A percentile compares a stretch with the other conserved stretches of the same genome.
Evolutionary conservation across 2,113 vertebrate species (phyloP).

Genomic region (Elanoides forficatus): DNA sequence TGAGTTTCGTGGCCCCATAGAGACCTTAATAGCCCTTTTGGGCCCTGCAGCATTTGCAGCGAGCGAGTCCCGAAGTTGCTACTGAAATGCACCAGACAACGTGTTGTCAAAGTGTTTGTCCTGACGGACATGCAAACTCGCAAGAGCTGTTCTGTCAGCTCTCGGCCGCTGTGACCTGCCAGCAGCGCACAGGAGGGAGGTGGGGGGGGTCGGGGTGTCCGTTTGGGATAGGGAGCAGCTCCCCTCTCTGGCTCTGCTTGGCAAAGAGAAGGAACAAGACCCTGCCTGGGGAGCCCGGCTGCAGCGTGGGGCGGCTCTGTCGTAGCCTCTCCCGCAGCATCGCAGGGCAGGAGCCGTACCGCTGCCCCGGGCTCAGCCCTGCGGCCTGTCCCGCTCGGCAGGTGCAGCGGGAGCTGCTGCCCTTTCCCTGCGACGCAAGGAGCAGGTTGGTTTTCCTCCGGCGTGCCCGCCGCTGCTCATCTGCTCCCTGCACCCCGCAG

Average conservation of each 20-base stretch:
- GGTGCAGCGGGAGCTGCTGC: background rate
- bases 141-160: background rate
- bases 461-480: fast-evolving
- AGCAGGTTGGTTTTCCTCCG: background rate
- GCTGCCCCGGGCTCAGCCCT: fast-evolving
- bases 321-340: background rate
- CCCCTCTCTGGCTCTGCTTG: background rate
- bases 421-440: too few species aligned
- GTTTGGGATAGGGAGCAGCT: background rate
- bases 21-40: background rate
- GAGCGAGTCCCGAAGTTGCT: background rate
- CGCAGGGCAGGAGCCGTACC: fast-evolving
- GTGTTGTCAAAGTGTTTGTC: fast-evolving
- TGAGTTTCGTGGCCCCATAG: too few species aligned
- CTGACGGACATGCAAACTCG: too few species aligned
- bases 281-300: too few species aligned
- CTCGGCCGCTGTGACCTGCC: background rate
- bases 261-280: too few species aligned
- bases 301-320: too few species aligned
- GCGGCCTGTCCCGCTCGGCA: fast-evolving
- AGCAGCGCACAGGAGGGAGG: fast-evolving
- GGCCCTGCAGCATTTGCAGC: background rate
- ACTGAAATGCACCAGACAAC: fast-evolving
- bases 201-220: background rate
- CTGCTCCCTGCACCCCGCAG: background rate